These are phyloP conservation scores for Machimus atricapillus DNA, from an alignment of 2,888 invertebrate genomes.

Conservation along the genomic window DNA sequence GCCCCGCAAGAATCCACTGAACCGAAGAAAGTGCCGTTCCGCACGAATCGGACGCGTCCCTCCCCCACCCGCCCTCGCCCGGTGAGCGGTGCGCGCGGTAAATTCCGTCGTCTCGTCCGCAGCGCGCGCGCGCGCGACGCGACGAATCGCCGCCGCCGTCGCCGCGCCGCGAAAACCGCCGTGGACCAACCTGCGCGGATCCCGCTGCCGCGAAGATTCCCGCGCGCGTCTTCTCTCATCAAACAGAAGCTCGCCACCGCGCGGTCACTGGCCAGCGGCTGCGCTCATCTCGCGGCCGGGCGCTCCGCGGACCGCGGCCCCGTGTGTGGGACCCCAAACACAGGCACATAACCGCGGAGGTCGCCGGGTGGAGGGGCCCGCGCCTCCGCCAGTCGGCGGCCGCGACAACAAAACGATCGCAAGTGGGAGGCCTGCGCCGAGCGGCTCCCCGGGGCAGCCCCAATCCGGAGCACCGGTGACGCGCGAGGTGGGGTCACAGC, in stretches of 20 bases:
- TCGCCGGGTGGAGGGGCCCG: neutral
- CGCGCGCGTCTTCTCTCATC: neutral
- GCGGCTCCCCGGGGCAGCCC: conserved; percentile 1
- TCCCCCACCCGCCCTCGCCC: neutral
- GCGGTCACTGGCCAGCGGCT: neutral
- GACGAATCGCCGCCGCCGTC: no score
- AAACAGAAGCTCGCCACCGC: neutral
- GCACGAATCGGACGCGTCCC: neutral
- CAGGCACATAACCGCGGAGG: neutral
- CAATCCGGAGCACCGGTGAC: neutral
- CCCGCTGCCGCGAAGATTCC: neutral
- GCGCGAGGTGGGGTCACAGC: neutral
- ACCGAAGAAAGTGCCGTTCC: conserved; percentile 17
- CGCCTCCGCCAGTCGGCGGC: neutral
- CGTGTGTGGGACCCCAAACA: neutral
- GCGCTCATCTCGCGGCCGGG: neutral
- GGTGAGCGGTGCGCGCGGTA: neutral
- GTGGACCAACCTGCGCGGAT: neutral
- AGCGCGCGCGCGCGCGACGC: neutral
- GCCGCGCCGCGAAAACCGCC: neutral
- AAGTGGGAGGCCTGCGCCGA: neutral
- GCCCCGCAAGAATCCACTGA: conserved; percentile 2
- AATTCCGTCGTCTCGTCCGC: neutral
- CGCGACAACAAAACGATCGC: neutral
- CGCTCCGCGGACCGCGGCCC: neutral